Evolutionary conservation across 2,888 invertebrate species (phyloP), one percentile per base, ranked within the genome.

Genomic region (Malthinus flaveolus): DNA sequence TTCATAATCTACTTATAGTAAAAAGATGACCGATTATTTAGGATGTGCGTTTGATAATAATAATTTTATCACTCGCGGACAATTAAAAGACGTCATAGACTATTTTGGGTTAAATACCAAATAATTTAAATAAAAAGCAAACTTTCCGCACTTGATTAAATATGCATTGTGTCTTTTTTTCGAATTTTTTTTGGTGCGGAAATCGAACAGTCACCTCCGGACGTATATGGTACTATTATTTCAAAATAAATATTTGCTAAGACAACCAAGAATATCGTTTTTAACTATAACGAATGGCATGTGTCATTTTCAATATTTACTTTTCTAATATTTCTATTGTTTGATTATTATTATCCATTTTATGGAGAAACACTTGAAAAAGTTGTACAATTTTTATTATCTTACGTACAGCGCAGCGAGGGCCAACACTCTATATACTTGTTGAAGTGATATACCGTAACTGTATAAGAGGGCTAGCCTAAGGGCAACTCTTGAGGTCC

Each of bases 281-380:
- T 23, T 23, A 23, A 23, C 23, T 23, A 23, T 23, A 23, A 23
- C 23, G 23, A 23, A 23, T 49, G n/a, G 23, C 12, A 13, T 49
- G 52, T 39, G 52, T 58, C 59, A 54, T 33, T 34, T 50, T 42
- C 49, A 59, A 59, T 59, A 59, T 59, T 59, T 46, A 46, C 46
- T 31, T 46, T 46, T 12, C 50, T 34, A 37, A 15, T 48, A 34
- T 33, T 31, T 54, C 33, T 54, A 15, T 54, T 54, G 13, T 39
- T 33, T 34, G 23, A 23, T 23, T 23, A 23, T 23, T 23, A 23
- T 23, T 23, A 23, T 23, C 23, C 23, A 23, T 3, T 23, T n/a
- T n/a, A n/a, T n/a, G n/a, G n/a, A n/a, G n/a, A n/a, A n/a, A 23
- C 23, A 23, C 23, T 23, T 23, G 23, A 5, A 23, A 23, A 23